Conservation (phyloP, 2,888 invertebrate genomes). For the Mimumesa dahlbomi region DNA sequence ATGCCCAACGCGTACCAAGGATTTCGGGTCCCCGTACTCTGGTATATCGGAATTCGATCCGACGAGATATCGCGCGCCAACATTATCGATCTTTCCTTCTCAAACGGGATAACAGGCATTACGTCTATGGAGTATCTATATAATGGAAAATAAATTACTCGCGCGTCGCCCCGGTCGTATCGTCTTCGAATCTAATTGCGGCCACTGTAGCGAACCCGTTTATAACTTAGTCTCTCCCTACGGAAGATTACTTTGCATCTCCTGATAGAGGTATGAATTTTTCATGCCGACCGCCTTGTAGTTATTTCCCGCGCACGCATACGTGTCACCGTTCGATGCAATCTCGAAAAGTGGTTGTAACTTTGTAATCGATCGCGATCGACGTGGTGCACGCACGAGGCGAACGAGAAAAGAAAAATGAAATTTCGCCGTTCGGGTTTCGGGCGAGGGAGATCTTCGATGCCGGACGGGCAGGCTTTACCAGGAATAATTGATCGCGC, state of each 20-base stretch:
- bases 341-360: slow-evolving; percentile 19
- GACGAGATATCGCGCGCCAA: too few species aligned
- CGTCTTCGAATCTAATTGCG: slow-evolving; percentile 30
- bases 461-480: neutral
- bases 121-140: too few species aligned
- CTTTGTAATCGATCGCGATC: neutral
- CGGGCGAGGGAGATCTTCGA: neutral
- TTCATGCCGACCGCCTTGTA: slow-evolving; percentile 19
- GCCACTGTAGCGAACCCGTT: slow-evolving; percentile 6
- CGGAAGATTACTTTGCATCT: slow-evolving; percentile 14
- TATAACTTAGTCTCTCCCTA: slow-evolving; percentile 19
- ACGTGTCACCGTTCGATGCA: slow-evolving; percentile 21
- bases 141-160: neutral
- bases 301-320: neutral
- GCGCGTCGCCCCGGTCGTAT: neutral
- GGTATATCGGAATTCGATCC: too few species aligned
- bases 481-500: slow-evolving; percentile 53
- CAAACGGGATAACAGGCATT: too few species aligned
- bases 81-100: too few species aligned
- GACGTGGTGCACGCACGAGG: slow-evolving; percentile 1
- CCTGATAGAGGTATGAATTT: slow-evolving; percentile 12
- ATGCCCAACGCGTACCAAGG: neutral
- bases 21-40: neutral
- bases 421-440: slow-evolving; percentile 12
- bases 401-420: slow-evolving; percentile 7